Base-by-base conservation (phyloP, 2,113 vertebrate species). In the Notiomystis cincta region DNA sequence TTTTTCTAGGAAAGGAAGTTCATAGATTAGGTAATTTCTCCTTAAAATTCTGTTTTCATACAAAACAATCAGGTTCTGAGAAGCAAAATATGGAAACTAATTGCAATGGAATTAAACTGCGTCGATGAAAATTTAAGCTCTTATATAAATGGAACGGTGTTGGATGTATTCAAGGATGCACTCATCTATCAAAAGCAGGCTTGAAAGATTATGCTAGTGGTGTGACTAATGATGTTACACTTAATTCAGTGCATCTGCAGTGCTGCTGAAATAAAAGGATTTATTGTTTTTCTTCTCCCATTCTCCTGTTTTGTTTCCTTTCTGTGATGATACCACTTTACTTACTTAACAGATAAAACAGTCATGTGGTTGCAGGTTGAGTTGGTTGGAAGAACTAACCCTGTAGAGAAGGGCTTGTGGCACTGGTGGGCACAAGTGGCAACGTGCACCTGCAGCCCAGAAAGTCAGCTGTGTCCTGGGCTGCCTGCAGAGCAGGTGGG, bases 161-260 rank as follows among this genome's bases (percentile, higher is more conserved):
- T 86, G 47, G 27, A 62, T 75, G 16, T 62, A 56, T 67, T 91
- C 54, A 92, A 31, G 48, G 75, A 61, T 92, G 45, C 37, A 50
- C 9, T 85, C 73, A 76, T 93, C 71, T 82, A 15, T 93, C 90
- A 86, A 90, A 93, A 79, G 31, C 60, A 82, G 47, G 18, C 79
- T 90, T 93, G 90, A 82, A 86, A 64, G 50, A 82, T 94, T 88
- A 47, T 56, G 35, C 47, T 56, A 27, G 66, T 40, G 44, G 25
- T 80, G 76, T 92, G 89, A 89, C 86, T 96, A 82, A 90, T 92
- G 76, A 38, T 72, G 75, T 80, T 92, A 69, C 22, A 31, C 45
- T 86, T 91, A 83, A 91, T 89, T 94, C 87, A 73, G 11, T 82
- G 54, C 50, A 53, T 40, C 58, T 89, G 58, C 47, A 37, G 10